Base-by-base conservation (phyloP, 37 sponge, comb jelly and placozoan genomes). In the Theonella swinhoei region DNA sequence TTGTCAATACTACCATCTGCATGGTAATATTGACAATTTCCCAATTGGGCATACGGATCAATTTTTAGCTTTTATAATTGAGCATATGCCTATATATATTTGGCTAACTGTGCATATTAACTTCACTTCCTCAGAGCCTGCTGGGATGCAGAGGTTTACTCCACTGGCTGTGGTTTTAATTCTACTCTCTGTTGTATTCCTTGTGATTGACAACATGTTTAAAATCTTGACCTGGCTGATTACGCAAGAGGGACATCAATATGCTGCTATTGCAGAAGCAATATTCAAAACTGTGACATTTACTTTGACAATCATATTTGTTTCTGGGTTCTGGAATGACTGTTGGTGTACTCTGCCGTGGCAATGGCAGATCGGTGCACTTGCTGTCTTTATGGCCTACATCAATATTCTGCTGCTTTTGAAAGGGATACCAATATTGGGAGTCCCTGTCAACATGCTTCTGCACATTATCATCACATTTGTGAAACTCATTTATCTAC, bases 361-460 rank as follows among this genome's bases (percentile, higher is more conserved):
- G 62, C 67, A 47, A 31, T 83, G 84, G 84, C 84, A 83, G 64
- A 28, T 75, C 33, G 84, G 84, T 37, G 75, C 75, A 11, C 38
- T 83, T 39, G 65, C 47, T 3, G 20, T 83, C n/a, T 83, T 83
- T 32, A 37, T 75, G 31, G 75, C 42, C 4, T 83, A 68, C 75
- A 32, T 83, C 26, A 75, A 83, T 33, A 24, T 83, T 20, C 42
- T 83, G 0, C 23, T 83, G 33, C 41, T 69, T 7, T 54, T 69
- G 1, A 80, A 80, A 47, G 39, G 66, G 0, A 8, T 70, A 30
- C 81, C 81, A 7, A 19, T 39, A 20, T 37, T 47, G 31, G 81
- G 43, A 29, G 70, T 70, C 20, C 71, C 81, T 7, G 69, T 80
- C 47, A 80, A 80, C 70, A 68, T 69, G 47, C 33, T 80, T 4